Evolutionary conservation across 2,888 invertebrate species (phyloP).

Genomic region (Bellardia bayeri): DNA sequence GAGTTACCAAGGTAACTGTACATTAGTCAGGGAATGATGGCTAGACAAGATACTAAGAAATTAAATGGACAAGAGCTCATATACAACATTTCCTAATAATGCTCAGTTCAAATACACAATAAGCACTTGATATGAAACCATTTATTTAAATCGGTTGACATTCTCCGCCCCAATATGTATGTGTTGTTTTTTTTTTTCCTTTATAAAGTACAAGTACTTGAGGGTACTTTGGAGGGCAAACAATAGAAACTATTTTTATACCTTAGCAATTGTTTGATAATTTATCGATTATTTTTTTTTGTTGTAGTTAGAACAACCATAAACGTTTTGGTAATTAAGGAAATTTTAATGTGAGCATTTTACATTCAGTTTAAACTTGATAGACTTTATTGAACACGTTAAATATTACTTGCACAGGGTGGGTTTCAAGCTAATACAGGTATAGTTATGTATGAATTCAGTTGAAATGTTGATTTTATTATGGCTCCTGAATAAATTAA

Average conservation of each 20-base stretch:
- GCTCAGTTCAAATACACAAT: no score
- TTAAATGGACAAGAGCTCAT: neutral
- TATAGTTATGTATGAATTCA: neutral
- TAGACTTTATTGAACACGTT: neutral
- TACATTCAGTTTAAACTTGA: conserved; percentile 2
- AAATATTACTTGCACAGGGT: neutral
- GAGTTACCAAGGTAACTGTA: conserved; percentile 40
- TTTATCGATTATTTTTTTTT: conserved; percentile 22
- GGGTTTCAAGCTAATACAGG: no score
- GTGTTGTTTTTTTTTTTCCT: neutral
- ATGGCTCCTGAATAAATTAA: neutral
- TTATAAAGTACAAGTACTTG: neutral
- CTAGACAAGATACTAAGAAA: neutral
- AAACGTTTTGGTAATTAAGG: conserved; percentile 3
- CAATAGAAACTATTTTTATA: conserved; percentile 5
- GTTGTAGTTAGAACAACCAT: neutral
- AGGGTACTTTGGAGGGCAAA: neutral
- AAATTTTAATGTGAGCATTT: conserved; percentile 16
- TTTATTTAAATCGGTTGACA: neutral
- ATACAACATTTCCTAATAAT: no score
- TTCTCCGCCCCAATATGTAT: neutral
- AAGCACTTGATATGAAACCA: neutral
- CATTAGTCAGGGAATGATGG: neutral
- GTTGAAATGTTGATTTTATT: neutral
- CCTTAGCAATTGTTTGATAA: neutral